These are phyloP conservation scores for Agrotis ipsilon DNA, from an alignment of 2,888 invertebrate species.

Conservation along the genomic window DNA sequence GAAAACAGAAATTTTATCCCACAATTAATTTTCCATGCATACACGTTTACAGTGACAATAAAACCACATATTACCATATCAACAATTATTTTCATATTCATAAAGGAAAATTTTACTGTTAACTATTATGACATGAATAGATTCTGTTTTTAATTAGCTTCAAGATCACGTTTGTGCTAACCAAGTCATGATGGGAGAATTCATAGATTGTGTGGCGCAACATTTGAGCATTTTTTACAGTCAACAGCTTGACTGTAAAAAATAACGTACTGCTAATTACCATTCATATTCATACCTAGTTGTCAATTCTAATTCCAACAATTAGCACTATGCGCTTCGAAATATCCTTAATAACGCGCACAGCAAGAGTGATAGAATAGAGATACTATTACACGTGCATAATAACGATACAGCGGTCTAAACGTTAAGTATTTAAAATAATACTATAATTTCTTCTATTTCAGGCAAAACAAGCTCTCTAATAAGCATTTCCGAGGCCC, in stretches of 20 bases:
- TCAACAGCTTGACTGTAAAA: too few relatives aligned
- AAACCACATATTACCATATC: constrained; percentile 15
- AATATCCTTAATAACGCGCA: too few relatives aligned
- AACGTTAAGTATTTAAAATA: too few relatives aligned
- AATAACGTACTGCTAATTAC: too few relatives aligned
- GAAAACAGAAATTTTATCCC: neutral
- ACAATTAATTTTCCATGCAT: neutral
- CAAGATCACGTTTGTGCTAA: constrained; percentile 33
- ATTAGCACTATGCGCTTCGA: too few relatives aligned
- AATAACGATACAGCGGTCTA: too few relatives aligned
- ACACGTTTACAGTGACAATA: neutral
- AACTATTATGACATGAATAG: constrained; percentile 16
- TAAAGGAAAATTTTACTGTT: neutral
- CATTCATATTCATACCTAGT: too few relatives aligned
- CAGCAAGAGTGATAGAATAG: too few relatives aligned
- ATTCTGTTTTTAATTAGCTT: constrained; percentile 11
- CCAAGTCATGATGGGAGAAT: constrained; percentile 5
- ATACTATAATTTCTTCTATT: constrained; percentile 54
- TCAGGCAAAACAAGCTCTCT: constrained; percentile 91
- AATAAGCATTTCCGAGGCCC: constrained; percentile 91
- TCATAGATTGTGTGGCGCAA: neutral
- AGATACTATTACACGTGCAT: too few relatives aligned
- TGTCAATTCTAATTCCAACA: too few relatives aligned
- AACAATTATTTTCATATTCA: constrained; percentile 30
- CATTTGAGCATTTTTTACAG: too few relatives aligned